These are phyloP conservation scores for Anneissia japonica DNA, from an alignment of 35 echinoderm and acorn worm genomes.

Conservation along the genomic window DNA sequence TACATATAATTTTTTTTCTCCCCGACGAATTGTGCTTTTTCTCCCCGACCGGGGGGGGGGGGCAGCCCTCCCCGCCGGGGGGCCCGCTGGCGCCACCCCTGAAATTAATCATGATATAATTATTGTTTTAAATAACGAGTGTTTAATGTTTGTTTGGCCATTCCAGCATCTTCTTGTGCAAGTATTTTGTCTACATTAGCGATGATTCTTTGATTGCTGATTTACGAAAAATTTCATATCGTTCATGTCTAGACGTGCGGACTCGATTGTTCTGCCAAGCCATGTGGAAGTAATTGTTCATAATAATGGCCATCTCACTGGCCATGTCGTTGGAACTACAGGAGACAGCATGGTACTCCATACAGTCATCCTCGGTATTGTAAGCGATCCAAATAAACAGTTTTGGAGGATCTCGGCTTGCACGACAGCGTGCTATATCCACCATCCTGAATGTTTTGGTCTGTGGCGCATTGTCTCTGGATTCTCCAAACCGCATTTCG, in stretches of 20 bases:
- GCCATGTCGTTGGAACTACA: not conserved
- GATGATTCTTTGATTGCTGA: not conserved
- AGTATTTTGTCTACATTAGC: too few species aligned
- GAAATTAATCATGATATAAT: too few species aligned
- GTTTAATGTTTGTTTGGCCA: too few species aligned
- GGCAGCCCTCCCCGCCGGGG: too few species aligned
- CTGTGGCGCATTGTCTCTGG: not conserved
- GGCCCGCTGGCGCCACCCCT: too few species aligned
- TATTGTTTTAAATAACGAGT: too few species aligned
- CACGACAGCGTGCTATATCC: not conserved
- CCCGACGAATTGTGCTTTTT: too few species aligned
- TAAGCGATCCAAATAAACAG: not conserved
- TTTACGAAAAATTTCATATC: not conserved
- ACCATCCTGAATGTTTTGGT: not conserved
- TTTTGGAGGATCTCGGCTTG: not conserved
- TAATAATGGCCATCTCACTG: not conserved
- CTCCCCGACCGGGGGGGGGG: too few species aligned
- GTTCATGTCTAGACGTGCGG: not conserved
- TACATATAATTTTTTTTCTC: too few species aligned
- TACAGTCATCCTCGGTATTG: not conserved
- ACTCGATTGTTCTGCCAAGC: not conserved
- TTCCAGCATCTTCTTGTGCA: too few species aligned
- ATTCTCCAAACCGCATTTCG: not conserved
- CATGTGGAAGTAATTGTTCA: not conserved
- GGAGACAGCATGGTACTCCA: not conserved